Evolutionary conservation across 2,888 invertebrate species (phyloP).

Genomic region (Eilema depressum): DNA sequence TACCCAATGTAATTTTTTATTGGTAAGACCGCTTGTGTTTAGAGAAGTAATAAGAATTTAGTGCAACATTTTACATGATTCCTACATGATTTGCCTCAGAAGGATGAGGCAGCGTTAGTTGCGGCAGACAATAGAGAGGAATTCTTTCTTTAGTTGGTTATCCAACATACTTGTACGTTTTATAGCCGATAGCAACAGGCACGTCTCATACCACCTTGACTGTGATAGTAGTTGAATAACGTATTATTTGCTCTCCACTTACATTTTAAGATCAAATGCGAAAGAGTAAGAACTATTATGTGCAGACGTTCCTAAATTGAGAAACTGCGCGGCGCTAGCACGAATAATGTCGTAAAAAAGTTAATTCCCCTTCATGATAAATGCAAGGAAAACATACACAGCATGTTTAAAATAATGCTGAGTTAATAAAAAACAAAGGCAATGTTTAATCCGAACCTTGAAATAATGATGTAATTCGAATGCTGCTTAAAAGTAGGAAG

Average conservation of each 20-base stretch:
- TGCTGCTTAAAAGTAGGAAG: background rate
- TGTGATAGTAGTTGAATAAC: background rate
- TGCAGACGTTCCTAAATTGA: background rate
- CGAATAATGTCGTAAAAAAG: background rate
- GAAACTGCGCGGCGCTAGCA: background rate
- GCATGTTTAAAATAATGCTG: background rate
- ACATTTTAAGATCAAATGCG: background rate
- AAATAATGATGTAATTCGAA: constrained; percentile 3
- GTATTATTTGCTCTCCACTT: background rate
- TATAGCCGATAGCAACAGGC: background rate
- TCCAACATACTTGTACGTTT: background rate
- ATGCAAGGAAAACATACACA: background rate
- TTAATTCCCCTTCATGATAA: background rate
- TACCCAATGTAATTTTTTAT: no score
- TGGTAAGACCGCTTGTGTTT: no score
- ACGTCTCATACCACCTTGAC: background rate
- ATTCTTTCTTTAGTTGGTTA: background rate
- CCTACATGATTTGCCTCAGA: background rate
- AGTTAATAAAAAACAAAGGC: background rate
- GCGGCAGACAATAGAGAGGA: background rate
- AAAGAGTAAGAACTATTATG: background rate
- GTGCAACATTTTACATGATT: background rate
- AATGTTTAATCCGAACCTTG: background rate
- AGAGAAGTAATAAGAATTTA: background rate
- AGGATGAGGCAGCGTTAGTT: background rate